phyloP scores from a whole-genome alignment of 2,888 invertebrate genomes.

The Leptinotarsa tumamoca region DNA sequence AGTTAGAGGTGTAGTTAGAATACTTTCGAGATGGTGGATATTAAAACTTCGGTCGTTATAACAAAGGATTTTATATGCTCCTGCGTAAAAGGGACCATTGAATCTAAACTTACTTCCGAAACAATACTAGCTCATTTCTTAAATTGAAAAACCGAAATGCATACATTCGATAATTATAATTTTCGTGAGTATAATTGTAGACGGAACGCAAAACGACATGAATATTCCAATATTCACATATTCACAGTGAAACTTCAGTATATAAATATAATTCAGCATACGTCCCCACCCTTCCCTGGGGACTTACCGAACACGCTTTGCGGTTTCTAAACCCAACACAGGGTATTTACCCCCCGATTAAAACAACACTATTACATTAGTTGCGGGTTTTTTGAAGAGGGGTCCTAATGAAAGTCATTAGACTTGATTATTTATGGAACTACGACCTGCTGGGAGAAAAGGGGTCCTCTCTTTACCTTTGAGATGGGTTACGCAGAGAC shows the following conservation, averaged over 20 bases:
- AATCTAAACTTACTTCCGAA: too few species aligned
- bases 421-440: neutral
- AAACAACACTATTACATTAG: conserved; percentile 17
- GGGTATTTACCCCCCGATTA: conserved; percentile 11
- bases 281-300: neutral
- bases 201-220: neutral
- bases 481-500: conserved; percentile 1
- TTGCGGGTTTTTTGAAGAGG: conserved; percentile 13
- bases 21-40: too few species aligned
- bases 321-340: conserved; percentile 10
- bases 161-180: too few species aligned
- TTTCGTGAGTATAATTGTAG: neutral
- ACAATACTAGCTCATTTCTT: too few species aligned
- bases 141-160: too few species aligned
- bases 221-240: neutral
- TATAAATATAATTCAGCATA: neutral
- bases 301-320: conserved; percentile 10
- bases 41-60: too few species aligned
- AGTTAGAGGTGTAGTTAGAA: too few species aligned
- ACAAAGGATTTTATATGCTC: too few species aligned
- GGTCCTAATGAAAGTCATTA: neutral
- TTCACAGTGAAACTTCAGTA: neutral
- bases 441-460: neutral
- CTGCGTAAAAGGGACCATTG: too few species aligned
- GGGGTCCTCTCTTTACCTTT: neutral